Evolutionary conservation across 2,797 vertebrate species (phyloP), one percentile per base, ranked within the genome.

Genomic region (Adrianichthys oophorus): DNA sequence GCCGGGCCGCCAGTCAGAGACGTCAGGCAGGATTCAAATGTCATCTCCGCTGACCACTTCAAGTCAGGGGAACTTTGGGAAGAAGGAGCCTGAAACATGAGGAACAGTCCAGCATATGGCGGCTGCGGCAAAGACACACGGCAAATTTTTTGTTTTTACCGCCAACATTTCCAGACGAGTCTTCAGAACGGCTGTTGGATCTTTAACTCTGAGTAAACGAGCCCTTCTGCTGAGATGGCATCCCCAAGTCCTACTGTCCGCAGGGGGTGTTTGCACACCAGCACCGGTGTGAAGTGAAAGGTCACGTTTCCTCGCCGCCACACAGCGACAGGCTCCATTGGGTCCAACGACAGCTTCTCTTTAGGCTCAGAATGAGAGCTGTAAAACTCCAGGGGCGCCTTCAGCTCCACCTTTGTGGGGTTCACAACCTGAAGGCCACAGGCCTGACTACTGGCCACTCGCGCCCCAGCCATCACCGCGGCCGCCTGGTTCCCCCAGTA

Each of bases 161-260:
- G 29, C 8, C 29, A 26, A 6, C 26, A 7, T 26, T 26, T 26
- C 26, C 26, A 55, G 12, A 48, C 16, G 32, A 21, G 26, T 47
- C 46, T 37, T 85, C 63, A 84, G 41, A 87, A 68, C 1, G 62
- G 47, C 72, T 76, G 81, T 72, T 85, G 85, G 49, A 80, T 59
- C 48, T 78, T 73, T 2, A 75, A 70, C 84, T 98, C 94, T 0
- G 98, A 98, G 61, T 96, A 99, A 7, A 97, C 69, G 6, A 99
- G 93, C 68, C 98, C 98, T 85, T 97, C 96, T 0, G 97, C 95
- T 0, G 98, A 98, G 80, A 99, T 99, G 64, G 96, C 94, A 1
- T 99, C 98, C 15, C 98, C 98, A 0, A 99, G 92, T 19, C 96
- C 97, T 52, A 99, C 97, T 54, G 97, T 99, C 90, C 96, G 90